Base-by-base conservation (phyloP, 2,797 vertebrate genomes). In the Paguma larvata region DNA sequence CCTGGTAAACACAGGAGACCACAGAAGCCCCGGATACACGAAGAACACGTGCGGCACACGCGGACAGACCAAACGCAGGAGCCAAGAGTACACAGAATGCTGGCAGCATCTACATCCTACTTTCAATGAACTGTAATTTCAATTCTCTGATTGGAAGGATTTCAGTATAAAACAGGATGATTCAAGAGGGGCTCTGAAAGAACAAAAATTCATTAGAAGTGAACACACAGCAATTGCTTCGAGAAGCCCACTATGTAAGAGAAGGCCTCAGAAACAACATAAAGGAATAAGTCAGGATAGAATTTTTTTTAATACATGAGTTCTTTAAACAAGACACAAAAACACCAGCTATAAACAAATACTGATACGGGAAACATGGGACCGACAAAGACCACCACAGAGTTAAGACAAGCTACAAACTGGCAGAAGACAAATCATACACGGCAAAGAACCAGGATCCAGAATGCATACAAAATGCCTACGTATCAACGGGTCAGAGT, bases 301-400 rank as follows among this genome's bases (percentile, higher is more conserved):
- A 73, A 21, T 13, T 32, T 84, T 38, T 70, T 25, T 38, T 84
- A 18, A 14, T 46, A 72, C 21, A 83, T 3, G 32, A 23, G 8
- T 75, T 84, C 75, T 89, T 73, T 77, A 56, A 83, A 87, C 34
- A 78, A 72, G 10, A 88, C n/a, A 82, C 18, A 96, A 83, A 68
- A 46, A 34, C 44, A 77, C 38, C 27, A 94, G 27, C 25, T 80
- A 75, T 56, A 67, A 91, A 77, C 34, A 72, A 93, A 95, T 38
- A 78, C 3, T 91, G 41, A 14, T 6, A 48, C 1, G 44, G 68
- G 68, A 89, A 94, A 34, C 9, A 83, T 59, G 16, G 92, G 30
- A 30, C 27, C 73, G n/a, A 67, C 16, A 80, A 75, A 65, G 80
- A 25, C 93, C 11, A 89, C 9, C 19, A 70, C 18, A n/a, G 63